phyloP scores from a whole-genome alignment of 2,797 vertebrate genomes.

The Ptychadena robeensis region DNA sequence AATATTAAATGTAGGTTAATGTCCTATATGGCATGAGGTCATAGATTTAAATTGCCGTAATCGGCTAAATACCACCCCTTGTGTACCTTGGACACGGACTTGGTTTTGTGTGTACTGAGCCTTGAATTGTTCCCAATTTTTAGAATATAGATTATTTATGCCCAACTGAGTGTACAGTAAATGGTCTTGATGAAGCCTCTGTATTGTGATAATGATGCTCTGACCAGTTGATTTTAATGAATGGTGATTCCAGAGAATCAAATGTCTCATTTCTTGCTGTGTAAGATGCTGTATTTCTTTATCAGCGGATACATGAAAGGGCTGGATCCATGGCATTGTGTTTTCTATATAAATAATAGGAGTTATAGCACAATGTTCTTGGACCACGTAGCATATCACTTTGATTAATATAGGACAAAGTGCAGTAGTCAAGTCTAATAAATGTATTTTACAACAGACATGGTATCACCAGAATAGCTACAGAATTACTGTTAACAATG shows the following conservation, averaged over 20 bases:
- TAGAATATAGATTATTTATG: slow-evolving; percentile 1
- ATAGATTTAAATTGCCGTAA: neutral
- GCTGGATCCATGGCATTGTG: slow-evolving; percentile 33
- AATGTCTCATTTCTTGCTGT: slow-evolving; percentile 4
- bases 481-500: slow-evolving; percentile 54
- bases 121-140: slow-evolving; percentile 3
- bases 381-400: slow-evolving; percentile 53
- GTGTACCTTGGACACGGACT: neutral
- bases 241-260: neutral
- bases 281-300: neutral
- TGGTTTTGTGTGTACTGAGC: neutral
- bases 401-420: slow-evolving; percentile 59
- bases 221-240: slow-evolving; percentile 18
- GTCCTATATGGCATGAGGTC: neutral
- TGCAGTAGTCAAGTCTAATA: slow-evolving; percentile 58
- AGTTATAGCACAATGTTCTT: slow-evolving; percentile 31
- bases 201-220: neutral
- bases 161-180: neutral
- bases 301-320: slow-evolving; percentile 14
- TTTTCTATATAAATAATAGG: slow-evolving; percentile 53
- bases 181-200: neutral
- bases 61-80: neutral
- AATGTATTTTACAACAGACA: slow-evolving; percentile 56
- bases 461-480: slow-evolving; percentile 44
- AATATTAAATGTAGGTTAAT: too few relatives aligned